Evolutionary conservation across 2,888 invertebrate species (phyloP), one percentile per base, ranked within the genome.

Genomic region (Onchidella celtica): DNA sequence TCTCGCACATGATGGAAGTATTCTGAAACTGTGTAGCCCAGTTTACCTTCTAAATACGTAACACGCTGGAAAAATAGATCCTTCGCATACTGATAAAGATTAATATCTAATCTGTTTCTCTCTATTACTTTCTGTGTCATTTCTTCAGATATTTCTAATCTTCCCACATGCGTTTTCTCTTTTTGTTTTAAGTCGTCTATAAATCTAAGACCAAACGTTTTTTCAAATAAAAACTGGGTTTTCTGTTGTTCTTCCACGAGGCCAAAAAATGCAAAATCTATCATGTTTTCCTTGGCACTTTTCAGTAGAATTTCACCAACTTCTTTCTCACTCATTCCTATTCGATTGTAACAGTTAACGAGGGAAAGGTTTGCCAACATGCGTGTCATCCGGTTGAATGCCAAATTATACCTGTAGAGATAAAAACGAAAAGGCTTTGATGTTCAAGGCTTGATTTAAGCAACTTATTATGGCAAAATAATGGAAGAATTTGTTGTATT

Each of bases 361-460:
- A 98, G 95, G 81, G 97, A 97, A 86, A 99, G 95, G 94, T 99
- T 98, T 24, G 99, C 97, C 90, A 99, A 93, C 99, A 99, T 99
- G 87, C 99, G 95, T 2, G 99, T 99, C 94, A 99, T 99, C 84
- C 99, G 91, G 94, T 99, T 99, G 91, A 96, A 96, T 29, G 99
- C 99, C 92, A 99, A 95, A 95, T 99, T 99, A 93, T 96, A 96
- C 57, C 70, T 79, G 40, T 0, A n/a, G 21, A 29, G 14, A 32
- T 9, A 57, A n/a, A 9, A 27, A 27, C 14, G 21, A 1, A 68
- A 40, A 21, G 24, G n/a, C n/a, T n/a, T 59, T n/a, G 24, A 59
- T 59, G 59, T n/a, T n/a, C 24, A n/a, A 59, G 59, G 24, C 59
- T 17, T 17, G n/a, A 59, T n/a, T n/a, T n/a, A n/a, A n/a, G n/a